Evolutionary conservation across 1,140 invertebrate genomes (phyloP), one percentile per base, ranked within the genome.

Genomic region (Gonioctena quinquepunctata): DNA sequence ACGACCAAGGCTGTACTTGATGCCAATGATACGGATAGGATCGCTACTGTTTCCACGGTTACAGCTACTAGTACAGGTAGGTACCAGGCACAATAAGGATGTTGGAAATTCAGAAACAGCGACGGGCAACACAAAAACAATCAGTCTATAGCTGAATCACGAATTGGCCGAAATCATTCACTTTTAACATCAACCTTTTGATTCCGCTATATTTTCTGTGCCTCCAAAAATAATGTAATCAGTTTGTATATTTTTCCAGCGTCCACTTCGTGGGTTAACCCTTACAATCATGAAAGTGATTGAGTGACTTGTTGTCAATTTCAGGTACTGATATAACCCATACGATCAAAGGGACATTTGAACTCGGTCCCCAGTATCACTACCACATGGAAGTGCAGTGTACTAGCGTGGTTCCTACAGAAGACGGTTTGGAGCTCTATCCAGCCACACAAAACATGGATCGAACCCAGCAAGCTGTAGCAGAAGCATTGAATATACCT

Each of bases 381-480:
- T 88, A 83, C 50, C 84, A 85, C 7, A 89, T 89, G 88, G 91
- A 93, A 76, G 83, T 88, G 1, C 90, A 91, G 61, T 86, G 82
- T 1, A 88, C 88, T 75, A 83, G 91, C 21, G 89, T 87, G 26
- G 77, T 88, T 23, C 90, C 90, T 1, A 84, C 83, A 25, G 91
- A 92, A 81, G 88, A 91, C 82, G 70, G 74, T 2, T 78, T 91
- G 21, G 87, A 91, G 72, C 85, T 93, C 3, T 90, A 87, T 77
- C 80, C 89, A 1, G 74, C 88, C 0, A 85, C 88, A 0, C 91
- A 93, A 73, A 92, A 88, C 87, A 84, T 90, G 21, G 89, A 93
- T 78, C 77, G 85, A 3, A 81, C 83, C 0, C 91, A 94, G 80
- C 79, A 83, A 21, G 83, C 85, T 0, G 61, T 85, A 93, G 85